phyloP scores from a whole-genome alignment of 1,140 invertebrate genomes.

The Lepidurus packardi region DNA sequence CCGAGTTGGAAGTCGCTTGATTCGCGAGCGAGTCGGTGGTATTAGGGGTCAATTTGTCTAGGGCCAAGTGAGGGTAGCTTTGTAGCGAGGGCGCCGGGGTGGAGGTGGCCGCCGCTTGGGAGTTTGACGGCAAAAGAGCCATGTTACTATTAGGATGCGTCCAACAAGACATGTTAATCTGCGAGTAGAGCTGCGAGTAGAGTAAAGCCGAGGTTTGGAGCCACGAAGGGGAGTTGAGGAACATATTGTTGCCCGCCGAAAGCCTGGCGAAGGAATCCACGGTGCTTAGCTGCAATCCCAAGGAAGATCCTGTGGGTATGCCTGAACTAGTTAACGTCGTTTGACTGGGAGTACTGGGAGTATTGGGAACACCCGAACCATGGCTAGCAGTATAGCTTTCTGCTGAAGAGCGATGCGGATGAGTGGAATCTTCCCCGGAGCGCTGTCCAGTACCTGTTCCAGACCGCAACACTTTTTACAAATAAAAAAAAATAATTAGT shows the following conservation, averaged over 20 bases:
- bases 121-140: background rate
- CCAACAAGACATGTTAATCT: background rate
- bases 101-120: background rate
- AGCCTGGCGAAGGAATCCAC: background rate
- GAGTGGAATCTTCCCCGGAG: background rate
- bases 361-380: background rate
- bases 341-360: background rate
- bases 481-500: background rate
- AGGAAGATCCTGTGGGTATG: background rate
- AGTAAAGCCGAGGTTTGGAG: background rate
- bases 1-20: background rate
- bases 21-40: background rate
- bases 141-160: background rate
- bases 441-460: background rate
- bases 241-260: slow-evolving; percentile 1
- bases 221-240: background rate
- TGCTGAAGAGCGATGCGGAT: background rate
- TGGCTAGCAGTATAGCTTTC: background rate
- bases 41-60: background rate
- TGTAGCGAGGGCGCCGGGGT: background rate
- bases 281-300: background rate
- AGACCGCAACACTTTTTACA: background rate
- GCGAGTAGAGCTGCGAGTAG: background rate
- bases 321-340: background rate
- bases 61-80: background rate